phyloP scores from a whole-genome alignment of 2,113 vertebrate genomes.

The Limanda limanda region DNA sequence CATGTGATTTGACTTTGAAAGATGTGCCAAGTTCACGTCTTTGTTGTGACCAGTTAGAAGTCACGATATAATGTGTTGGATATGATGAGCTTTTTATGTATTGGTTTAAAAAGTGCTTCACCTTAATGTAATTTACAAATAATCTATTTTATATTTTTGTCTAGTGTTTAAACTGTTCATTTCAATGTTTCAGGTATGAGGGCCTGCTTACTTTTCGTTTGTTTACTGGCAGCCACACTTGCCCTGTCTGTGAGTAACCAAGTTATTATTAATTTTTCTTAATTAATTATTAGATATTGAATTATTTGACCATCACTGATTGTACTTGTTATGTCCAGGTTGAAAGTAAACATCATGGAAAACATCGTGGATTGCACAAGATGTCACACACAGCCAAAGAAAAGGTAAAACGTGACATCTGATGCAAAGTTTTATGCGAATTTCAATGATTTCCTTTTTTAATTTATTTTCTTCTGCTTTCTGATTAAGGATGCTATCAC shows the following conservation, averaged over 20 bases:
- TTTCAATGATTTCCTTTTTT: accelerated
- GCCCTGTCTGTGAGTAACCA: conserved; percentile 74
- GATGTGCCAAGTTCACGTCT: conserved; percentile 37
- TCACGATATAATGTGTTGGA: conserved; percentile 6
- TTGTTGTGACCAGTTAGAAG: conserved; percentile 9
- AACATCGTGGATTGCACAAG: conserved; percentile 62
- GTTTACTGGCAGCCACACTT: conserved; percentile 72
- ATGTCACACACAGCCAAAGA: conserved; percentile 55
- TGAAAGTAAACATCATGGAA: conserved; percentile 71
- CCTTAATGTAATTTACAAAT: too few relatives aligned
- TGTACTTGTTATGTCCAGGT: conserved; percentile 54
- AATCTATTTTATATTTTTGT: neutral
- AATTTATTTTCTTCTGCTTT: neutral
- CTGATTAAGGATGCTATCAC: conserved; percentile 53
- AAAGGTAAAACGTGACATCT: conserved; percentile 64
- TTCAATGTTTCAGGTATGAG: conserved; percentile 76
- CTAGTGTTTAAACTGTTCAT: neutral
- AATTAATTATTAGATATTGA: neutral
- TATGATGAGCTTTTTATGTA: neutral
- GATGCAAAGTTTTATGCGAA: neutral
- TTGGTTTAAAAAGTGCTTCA: too few relatives aligned
- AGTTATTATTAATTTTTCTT: neutral
- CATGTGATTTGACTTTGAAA: conserved; percentile 32
- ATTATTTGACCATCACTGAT: neutral
- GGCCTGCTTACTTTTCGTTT: conserved; percentile 67